phyloP scores from a whole-genome alignment of 2,797 vertebrate genomes.

The Macrochelys suwanniensis region DNA sequence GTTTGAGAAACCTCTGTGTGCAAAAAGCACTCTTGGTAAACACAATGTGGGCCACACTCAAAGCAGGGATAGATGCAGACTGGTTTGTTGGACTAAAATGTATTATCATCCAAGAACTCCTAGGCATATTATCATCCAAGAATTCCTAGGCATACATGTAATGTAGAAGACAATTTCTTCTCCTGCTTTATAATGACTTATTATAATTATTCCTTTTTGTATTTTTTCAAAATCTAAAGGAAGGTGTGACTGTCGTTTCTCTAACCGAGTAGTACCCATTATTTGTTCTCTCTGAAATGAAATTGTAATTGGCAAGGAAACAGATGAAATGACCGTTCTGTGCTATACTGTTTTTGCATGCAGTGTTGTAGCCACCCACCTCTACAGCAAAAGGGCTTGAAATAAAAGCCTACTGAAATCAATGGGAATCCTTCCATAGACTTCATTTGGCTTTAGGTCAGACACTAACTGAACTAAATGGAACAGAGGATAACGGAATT shows the following conservation, averaged over 20 bases:
- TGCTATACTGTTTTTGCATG: background rate
- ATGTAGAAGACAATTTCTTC: background rate
- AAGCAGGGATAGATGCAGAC: background rate
- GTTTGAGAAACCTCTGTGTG: background rate
- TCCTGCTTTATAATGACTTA: background rate
- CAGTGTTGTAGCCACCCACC: background rate
- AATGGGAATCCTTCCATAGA: conserved; percentile 33
- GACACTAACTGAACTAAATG: conserved; percentile 59
- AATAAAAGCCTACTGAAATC: background rate
- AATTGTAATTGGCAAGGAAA: background rate
- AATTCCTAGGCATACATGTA: background rate
- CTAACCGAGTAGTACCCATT: background rate
- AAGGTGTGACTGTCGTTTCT: background rate
- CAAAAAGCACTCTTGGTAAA: background rate
- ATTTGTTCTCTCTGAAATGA: background rate
- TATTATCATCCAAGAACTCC: background rate
- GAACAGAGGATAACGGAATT: conserved; percentile 64
- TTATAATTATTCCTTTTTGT: background rate
- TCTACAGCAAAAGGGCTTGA: background rate
- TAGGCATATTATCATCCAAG: background rate
- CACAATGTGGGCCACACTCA: background rate
- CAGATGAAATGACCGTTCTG: background rate
- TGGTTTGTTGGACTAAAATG: background rate
- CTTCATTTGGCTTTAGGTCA: conserved; percentile 68
- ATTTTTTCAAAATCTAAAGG: fast-evolving